These are phyloP conservation scores for Argyresthia albistria DNA, from an alignment of 2,888 invertebrate species.

Conservation along the genomic window DNA sequence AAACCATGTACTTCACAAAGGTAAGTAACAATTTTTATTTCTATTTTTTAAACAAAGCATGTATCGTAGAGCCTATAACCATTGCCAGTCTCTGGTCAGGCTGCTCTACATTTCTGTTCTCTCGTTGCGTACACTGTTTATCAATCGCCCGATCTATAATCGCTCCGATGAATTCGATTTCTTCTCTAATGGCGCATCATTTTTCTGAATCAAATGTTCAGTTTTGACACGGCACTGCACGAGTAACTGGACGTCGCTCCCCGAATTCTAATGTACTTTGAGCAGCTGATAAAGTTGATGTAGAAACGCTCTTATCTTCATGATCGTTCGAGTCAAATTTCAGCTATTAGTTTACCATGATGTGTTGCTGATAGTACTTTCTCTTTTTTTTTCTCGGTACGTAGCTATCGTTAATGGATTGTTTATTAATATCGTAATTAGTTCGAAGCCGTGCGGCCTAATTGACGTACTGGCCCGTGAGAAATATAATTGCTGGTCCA, in stretches of 20 bases:
- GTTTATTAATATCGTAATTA: conserved; percentile 51
- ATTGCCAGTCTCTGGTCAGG: no score
- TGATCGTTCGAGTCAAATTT: no score
- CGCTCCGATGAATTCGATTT: neutral
- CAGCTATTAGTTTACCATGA: no score
- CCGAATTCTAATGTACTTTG: neutral
- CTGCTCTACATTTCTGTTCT: no score
- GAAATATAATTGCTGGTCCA: conserved; percentile 15
- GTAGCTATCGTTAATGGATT: conserved; percentile 32
- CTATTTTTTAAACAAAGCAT: no score
- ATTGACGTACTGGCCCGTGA: conserved; percentile 15
- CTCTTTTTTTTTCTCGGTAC: no score
- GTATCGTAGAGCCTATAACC: no score
- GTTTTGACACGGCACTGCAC: conserved; percentile 6
- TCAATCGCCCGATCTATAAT: neutral
- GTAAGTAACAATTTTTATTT: no score
- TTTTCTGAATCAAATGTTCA: conserved; percentile 3
- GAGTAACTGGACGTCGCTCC: conserved; percentile 7
- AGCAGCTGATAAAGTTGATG: conserved; percentile 6
- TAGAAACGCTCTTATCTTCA: no score
- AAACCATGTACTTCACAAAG: no score
- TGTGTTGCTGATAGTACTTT: no score
- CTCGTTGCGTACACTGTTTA: neutral
- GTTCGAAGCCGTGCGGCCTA: conserved; percentile 13
- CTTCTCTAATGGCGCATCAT: neutral